Conservation (phyloP, 2,888 invertebrate genomes). For the Drosophila melanosoma region DNA sequence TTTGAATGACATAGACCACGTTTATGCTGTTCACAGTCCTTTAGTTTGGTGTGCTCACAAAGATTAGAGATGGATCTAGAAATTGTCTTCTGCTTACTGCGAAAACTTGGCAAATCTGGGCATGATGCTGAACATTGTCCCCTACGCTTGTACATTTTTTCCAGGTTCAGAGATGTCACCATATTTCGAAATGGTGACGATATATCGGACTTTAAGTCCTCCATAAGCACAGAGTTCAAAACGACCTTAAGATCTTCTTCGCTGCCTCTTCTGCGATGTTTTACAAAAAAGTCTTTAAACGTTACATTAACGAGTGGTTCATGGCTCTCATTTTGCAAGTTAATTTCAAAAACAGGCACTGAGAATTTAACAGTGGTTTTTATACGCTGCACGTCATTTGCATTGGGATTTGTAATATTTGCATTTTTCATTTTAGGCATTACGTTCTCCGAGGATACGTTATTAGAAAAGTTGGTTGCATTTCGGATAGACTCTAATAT, state of each 20-base stretch:
- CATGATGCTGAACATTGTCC: conserved; percentile 74
- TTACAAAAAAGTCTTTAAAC: conserved; percentile 92
- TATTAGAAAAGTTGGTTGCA: conserved; percentile 71
- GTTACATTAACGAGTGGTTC: conserved; percentile 93
- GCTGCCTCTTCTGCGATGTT: conserved; percentile 89
- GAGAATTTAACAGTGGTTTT: conserved; percentile 88
- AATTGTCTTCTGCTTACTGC: conserved; percentile 65
- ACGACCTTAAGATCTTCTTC: conserved; percentile 92
- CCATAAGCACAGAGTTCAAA: conserved; percentile 94
- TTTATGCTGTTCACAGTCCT: conserved; percentile 59
- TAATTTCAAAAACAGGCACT: conserved; percentile 90
- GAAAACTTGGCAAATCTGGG: conserved; percentile 69
- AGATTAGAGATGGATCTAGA: conserved; percentile 87
- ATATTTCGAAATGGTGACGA: conserved; percentile 93
- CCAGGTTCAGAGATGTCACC: conserved; percentile 87
- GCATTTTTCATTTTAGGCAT: conserved; percentile 35
- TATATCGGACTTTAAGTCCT: conserved; percentile 92
- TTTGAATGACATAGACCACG: conserved; percentile 30
- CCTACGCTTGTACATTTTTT: conserved; percentile 56
- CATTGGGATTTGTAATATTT: conserved; percentile 23
- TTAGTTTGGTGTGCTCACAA: conserved; percentile 86
- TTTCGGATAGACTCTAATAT: conserved; percentile 89
- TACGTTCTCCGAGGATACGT: conserved; percentile 26
- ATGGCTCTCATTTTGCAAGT: conserved; percentile 90
- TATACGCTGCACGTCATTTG: conserved; percentile 41